Base-by-base conservation (phyloP, 2,113 vertebrate species). In the Coreoperca whiteheadi region DNA sequence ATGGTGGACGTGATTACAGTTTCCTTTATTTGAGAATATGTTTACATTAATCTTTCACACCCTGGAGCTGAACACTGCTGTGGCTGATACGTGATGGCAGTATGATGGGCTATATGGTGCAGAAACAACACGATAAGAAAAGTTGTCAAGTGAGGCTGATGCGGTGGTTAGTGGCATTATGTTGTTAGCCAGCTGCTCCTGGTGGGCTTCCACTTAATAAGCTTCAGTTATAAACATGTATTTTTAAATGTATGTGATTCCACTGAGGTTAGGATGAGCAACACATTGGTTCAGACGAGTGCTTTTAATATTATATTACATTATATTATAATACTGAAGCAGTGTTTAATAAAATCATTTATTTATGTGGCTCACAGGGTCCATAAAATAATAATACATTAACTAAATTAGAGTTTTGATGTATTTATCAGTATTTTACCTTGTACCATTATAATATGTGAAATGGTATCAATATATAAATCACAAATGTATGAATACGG, bases 401-500 rank as follows among this genome's bases (percentile, higher is more conserved):
- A 63, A 68, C 63, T 57, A 79, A 66, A 81, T 83, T 70, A 54
- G 16, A 64, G 25, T 64, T 65, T 75, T 61, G 50, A 78, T 67
- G 56, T n/a, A 78, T 67, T 51, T n/a, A 66, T 76, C 3, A 68
- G 54, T 80, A 60, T 43, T 66, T 77, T 72, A 70, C 37, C 51
- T 32, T 56, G 28, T 48, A 46, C 12, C 48, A 63, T 71, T 56
- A 59, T 82, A 56, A 67, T 79, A 73, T 67, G 50, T 77, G 11
- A 76, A 66, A 75, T 18, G 6, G 10, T 46, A 80, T 85, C 15
- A 82, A 54, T 72, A 68, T 50, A 81, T 65, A 75, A 85, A 88
- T 75, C 56, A 74, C 30, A 88, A 84, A 79, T 34, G 61, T 83
- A 66, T 86, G 76, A 81, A 89, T 65, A 73, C 2, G 0, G 56